Evolutionary conservation across 30 jellyfish, hydroid and myxozoan genomes (phyloP), one percentile per base, ranked within the genome.

Genomic region (Cassiopea andromeda): DNA sequence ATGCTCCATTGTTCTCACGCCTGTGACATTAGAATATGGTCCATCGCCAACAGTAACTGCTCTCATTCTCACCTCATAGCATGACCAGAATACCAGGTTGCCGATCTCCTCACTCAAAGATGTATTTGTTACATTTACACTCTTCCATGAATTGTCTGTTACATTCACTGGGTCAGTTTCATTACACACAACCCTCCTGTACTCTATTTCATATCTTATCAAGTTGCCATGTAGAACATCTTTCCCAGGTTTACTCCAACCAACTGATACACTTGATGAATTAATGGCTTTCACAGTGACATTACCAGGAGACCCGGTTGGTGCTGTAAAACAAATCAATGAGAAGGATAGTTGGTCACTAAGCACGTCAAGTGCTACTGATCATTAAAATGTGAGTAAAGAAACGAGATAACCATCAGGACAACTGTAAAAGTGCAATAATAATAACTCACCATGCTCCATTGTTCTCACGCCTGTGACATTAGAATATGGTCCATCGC

Each of bases 41-140:
- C 92, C 92, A 47, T 8, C 74, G 6, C 77, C 79, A 70, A 83
- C 92, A 3, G 83, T 82, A 2, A 68, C 82, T 66, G 91, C 92
- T 14, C 77, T 61, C 18, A 71, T 69, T 8, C 58, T 48, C 85
- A 83, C 60, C 12, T 83, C 85, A 73, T 83, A 83, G 76, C 92
- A 83, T n/a, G 83, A 50, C 92, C 92, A 83, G 38, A 18, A 83
- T 0, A 1, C 8, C 47, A 83, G 70, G 48, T 27, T 44, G 7
- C 44, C 47, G 49, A 83, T 72, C 12, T 14, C 16, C 17, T n/a
- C 1, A 50, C 64, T 50, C 1, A 69, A 19, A 43, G 38, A 58
- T 2, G 76, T 19, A 69, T 18, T 6, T 64, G 47, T 69, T 17
- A 19, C 71, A 5, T 38, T 81, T 7, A 38, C 44, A 12, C 2